These are phyloP conservation scores for Tachina grossa DNA, from an alignment of 2,888 invertebrate genomes.

Conservation along the genomic window DNA sequence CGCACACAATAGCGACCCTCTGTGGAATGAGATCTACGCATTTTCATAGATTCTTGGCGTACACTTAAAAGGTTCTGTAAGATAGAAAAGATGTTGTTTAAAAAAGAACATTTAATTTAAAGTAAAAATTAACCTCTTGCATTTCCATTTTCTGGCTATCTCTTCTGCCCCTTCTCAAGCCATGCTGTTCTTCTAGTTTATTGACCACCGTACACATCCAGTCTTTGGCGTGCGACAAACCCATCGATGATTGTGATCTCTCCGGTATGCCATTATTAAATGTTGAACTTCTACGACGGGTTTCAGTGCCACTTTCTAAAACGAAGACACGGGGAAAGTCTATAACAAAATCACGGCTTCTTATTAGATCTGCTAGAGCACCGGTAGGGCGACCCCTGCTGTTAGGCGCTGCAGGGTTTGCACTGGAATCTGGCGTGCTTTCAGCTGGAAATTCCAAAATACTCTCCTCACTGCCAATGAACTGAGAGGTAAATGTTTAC, in stretches of 20 bases:
- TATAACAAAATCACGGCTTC: constrained; percentile 79
- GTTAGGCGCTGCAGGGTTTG: constrained; percentile 13
- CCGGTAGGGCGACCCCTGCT: constrained; percentile 58
- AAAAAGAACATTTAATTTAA: not conserved
- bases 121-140: constrained; percentile 74
- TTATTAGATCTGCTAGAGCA: constrained; percentile 76
- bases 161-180: constrained; percentile 74
- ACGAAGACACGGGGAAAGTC: constrained; percentile 80
- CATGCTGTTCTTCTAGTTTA: constrained; percentile 80
- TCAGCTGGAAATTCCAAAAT: constrained; percentile 86
- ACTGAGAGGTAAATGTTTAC: constrained; percentile 83
- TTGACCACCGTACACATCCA: constrained; percentile 78
- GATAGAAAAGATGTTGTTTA: not conserved
- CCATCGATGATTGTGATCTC: constrained; percentile 81
- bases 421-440: not conserved
- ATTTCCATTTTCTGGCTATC: constrained; percentile 75
- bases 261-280: constrained; percentile 77
- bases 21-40: constrained; percentile 79
- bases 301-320: constrained; percentile 75
- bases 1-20: constrained; percentile 78
- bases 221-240: constrained; percentile 77
- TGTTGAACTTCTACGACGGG: constrained; percentile 76
- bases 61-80: constrained; percentile 77
- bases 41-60: constrained; percentile 76
- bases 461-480: constrained; percentile 93